Conservation (phyloP, 1,140 invertebrate genomes). For the Neelides sp. region DNA sequence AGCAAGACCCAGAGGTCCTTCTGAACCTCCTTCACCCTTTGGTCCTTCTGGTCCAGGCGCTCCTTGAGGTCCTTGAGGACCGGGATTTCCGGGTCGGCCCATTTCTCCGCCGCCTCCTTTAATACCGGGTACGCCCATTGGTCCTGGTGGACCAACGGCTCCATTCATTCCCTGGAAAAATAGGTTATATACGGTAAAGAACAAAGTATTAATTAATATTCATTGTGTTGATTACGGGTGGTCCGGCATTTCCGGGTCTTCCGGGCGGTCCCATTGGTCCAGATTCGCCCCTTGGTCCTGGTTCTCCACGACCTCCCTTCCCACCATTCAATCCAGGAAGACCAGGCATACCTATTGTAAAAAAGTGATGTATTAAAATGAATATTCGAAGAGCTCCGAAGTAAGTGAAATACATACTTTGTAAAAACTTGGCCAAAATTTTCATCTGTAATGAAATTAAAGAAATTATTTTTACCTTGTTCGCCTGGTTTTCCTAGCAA, state of each 20-base stretch:
- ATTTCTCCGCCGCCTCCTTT: conserved; percentile 58
- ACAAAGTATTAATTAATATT: not conserved
- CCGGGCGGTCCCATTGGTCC: conserved; percentile 59
- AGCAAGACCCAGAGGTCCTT: conserved; percentile 37
- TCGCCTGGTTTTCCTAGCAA: conserved; percentile 40
- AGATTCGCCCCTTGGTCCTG: conserved; percentile 56
- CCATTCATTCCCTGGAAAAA: conserved; percentile 43
- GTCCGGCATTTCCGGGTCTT: conserved; percentile 54
- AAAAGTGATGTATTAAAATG: no score
- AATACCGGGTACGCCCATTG: conserved; percentile 54
- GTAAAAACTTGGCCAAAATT: no score
- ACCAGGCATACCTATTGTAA: conserved; percentile 47
- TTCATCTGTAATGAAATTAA: no score
- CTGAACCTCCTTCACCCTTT: conserved; percentile 32
- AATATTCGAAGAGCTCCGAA: no score
- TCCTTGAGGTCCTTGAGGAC: conserved; percentile 55
- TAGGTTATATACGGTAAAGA: not conserved
- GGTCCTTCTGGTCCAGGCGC: conserved; percentile 44
- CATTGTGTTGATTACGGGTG: conserved; percentile 40
- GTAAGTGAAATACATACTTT: no score
- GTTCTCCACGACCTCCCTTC: conserved; percentile 60
- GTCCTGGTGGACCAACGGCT: conserved; percentile 41
- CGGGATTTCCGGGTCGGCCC: conserved; percentile 53
- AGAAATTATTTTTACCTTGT: conserved; percentile 27
- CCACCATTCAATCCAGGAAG: conserved; percentile 48